These are phyloP conservation scores for Lophura nycthemera DNA, from an alignment of 2,113 vertebrate genomes.

Conservation along the genomic window DNA sequence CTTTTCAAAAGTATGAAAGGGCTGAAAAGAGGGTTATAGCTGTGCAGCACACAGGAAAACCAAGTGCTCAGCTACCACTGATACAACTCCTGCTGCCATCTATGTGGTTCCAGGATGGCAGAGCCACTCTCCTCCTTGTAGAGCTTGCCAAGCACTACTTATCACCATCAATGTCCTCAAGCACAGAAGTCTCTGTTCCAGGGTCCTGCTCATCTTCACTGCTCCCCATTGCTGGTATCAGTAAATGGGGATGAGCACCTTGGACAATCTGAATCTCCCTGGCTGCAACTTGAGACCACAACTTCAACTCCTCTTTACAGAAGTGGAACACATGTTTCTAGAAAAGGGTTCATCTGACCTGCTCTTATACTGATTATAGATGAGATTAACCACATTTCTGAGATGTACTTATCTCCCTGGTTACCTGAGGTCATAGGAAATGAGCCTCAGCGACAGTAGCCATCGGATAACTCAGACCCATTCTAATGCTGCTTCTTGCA, in stretches of 20 bases:
- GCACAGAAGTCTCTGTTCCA: background rate
- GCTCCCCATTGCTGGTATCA: background rate
- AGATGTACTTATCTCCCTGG: background rate
- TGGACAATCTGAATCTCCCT: background rate
- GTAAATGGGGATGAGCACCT: background rate
- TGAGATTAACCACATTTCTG: background rate
- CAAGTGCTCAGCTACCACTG: background rate
- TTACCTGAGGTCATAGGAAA: background rate
- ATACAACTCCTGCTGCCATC: background rate
- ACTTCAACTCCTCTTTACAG: background rate
- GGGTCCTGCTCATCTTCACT: rapidly evolving
- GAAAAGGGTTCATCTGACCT: slow-evolving; percentile 27
- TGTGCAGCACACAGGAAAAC: background rate
- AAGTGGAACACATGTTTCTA: background rate
- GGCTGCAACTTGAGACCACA: background rate
- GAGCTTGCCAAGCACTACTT: background rate
- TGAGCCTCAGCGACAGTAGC: rapidly evolving
- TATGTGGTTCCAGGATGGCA: background rate
- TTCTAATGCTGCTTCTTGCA: background rate
- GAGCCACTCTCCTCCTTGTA: background rate
- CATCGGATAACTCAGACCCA: background rate
- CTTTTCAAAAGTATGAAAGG: background rate
- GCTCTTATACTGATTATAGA: slow-evolving; percentile 13
- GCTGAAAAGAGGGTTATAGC: background rate
- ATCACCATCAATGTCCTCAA: background rate